Evolutionary conservation across 2,888 invertebrate genomes (phyloP).

Genomic region (Deladenus siricidicola): DNA sequence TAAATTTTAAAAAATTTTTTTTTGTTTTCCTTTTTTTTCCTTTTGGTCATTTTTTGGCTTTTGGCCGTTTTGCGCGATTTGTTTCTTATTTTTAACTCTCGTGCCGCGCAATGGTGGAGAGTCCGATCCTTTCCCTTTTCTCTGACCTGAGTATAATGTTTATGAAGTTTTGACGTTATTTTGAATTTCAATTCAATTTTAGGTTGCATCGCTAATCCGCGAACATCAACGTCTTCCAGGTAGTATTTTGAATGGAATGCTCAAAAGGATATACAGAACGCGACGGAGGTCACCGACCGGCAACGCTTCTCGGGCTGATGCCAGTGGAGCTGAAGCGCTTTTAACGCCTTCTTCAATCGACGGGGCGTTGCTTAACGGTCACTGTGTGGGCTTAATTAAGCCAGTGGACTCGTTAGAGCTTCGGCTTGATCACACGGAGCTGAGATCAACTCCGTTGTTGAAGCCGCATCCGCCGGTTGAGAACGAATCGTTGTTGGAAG

Average conservation of each 20-base stretch:
- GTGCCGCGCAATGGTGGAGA: too few species aligned
- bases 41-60: too few species aligned
- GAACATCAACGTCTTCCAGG: constrained; percentile 50
- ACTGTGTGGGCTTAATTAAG: neutral
- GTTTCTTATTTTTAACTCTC: too few species aligned
- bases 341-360: neutral
- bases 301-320: neutral
- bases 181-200: too few species aligned
- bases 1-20: too few species aligned
- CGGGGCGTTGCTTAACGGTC: neutral
- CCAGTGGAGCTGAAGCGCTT: neutral
- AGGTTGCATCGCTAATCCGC: constrained; percentile 42
- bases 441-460: neutral
- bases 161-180: too few species aligned
- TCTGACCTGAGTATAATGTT: too few species aligned
- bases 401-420: neutral
- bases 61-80: too few species aligned
- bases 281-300: neutral
- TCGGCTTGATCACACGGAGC: neutral
- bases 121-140: too few species aligned
- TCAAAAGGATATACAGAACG: constrained; percentile 29
- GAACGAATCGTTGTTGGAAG: neutral
- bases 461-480: neutral
- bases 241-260: constrained; percentile 43
- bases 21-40: too few species aligned